Conservation (phyloP, 2,797 vertebrate genomes). For the Pangasius krempfi region DNA sequence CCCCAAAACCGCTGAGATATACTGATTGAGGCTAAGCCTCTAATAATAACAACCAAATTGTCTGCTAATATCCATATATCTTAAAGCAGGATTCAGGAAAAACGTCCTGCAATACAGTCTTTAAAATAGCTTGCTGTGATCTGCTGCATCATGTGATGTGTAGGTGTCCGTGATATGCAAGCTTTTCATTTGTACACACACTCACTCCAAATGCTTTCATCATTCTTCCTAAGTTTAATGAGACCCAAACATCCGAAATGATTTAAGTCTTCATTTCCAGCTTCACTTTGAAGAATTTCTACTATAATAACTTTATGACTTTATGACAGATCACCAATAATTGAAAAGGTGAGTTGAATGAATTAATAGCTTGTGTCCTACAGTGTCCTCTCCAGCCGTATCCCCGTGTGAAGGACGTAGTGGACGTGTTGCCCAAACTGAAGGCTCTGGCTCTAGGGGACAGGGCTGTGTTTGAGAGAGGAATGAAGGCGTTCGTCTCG, state of each 20-base stretch:
- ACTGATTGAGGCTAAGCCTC: too few relatives aligned
- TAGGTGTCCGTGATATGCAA: background rate
- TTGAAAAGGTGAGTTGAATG: background rate
- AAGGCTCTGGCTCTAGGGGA: slow-evolving; percentile 82
- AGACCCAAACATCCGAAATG: background rate
- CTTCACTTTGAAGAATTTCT: background rate
- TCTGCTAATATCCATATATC: background rate
- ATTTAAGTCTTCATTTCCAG: background rate
- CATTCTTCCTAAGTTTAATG: background rate
- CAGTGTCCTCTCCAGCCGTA: slow-evolving; percentile 91
- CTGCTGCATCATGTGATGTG: background rate
- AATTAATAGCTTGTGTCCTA: background rate
- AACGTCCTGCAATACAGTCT: background rate
- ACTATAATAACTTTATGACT: background rate
- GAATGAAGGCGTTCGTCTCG: slow-evolving; percentile 92
- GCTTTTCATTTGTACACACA: background rate
- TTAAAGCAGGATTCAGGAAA: background rate
- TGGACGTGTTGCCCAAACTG: slow-evolving; percentile 85
- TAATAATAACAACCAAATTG: background rate
- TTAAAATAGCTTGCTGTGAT: background rate
- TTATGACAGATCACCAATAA: background rate
- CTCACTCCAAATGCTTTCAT: background rate
- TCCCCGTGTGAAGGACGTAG: slow-evolving; percentile 70
- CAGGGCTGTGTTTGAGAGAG: slow-evolving; percentile 88
- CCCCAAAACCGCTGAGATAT: background rate